Evolutionary conservation across 2,797 vertebrate species (phyloP).

Genomic region (Prunella strophiata): DNA sequence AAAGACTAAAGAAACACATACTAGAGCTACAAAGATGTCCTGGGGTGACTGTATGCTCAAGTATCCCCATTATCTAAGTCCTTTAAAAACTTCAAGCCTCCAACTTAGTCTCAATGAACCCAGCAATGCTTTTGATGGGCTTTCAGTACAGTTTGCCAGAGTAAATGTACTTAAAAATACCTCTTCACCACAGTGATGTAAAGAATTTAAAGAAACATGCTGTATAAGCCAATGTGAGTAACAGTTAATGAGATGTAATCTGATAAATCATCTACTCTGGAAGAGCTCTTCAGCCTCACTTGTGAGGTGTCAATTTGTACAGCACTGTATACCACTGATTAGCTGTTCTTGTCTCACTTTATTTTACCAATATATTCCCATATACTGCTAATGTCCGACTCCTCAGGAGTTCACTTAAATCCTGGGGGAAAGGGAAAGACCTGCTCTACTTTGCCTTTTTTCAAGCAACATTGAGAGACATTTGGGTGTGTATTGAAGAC

Average conservation of each 20-base stretch:
- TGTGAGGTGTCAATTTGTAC: not conserved
- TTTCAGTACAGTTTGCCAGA: not conserved
- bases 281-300: not conserved
- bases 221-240: not conserved
- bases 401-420: not conserved
- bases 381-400: not conserved
- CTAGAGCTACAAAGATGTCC: not conserved
- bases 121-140: not conserved
- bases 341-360: not conserved
- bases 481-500: not conserved
- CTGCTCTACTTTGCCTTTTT: not conserved
- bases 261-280: not conserved
- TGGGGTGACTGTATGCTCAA: not conserved
- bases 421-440: not conserved
- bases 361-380: not conserved
- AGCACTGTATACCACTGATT: not conserved
- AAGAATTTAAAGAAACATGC: not conserved
- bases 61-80: not conserved
- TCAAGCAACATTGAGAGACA: not conserved
- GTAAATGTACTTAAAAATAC: not conserved
- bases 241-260: not conserved
- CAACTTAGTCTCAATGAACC: not conserved
- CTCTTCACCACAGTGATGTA: not conserved
- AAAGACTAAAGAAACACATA: not conserved
- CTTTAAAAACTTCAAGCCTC: not conserved